These are phyloP conservation scores for Osmerus eperlanus DNA, from an alignment of 2,113 vertebrate genomes.

Conservation along the genomic window DNA sequence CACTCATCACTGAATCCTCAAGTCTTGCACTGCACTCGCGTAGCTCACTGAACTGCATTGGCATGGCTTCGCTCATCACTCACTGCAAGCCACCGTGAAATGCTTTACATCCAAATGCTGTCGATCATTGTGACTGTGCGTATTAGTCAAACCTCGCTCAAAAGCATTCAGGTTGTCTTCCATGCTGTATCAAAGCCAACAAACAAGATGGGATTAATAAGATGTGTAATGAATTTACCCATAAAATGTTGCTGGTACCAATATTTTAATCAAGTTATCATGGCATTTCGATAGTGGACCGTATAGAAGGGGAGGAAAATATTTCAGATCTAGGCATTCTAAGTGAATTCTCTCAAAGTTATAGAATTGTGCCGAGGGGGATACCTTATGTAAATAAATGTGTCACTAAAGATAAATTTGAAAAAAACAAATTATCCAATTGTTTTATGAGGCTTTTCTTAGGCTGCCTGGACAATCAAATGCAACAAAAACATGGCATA, in stretches of 20 bases:
- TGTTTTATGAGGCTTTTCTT: constrained; percentile 19
- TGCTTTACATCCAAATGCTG: not conserved
- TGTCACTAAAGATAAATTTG: constrained; percentile 6
- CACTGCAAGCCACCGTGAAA: constrained; percentile 4
- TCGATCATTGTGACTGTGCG: not conserved
- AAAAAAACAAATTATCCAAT: constrained; percentile 20
- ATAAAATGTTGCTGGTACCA: not conserved
- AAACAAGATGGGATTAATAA: too few species aligned
- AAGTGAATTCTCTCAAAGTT: constrained; percentile 1
- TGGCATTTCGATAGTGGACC: constrained; percentile 28
- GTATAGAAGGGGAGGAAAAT: constrained; percentile 17
- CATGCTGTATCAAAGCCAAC: constrained; percentile 21
- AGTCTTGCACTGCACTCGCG: not conserved
- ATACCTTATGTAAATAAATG: constrained; percentile 23
- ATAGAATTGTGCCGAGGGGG: not conserved
- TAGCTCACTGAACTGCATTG: not conserved
- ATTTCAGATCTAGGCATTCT: constrained; percentile 20
- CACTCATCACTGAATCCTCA: constrained; percentile 15
- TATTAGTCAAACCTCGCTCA: constrained; percentile 21
- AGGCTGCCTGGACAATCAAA: constrained; percentile 21
- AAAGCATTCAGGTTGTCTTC: constrained; percentile 27
- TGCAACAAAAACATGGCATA: constrained; percentile 48
- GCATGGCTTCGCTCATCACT: not conserved
- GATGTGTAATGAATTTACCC: not conserved
- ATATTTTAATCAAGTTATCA: constrained; percentile 34